A percentile compares a stretch with the other conserved stretches of the same genome.
Evolutionary conservation across 2,888 invertebrate species (phyloP).

Genomic region (Graphium colonna): DNA sequence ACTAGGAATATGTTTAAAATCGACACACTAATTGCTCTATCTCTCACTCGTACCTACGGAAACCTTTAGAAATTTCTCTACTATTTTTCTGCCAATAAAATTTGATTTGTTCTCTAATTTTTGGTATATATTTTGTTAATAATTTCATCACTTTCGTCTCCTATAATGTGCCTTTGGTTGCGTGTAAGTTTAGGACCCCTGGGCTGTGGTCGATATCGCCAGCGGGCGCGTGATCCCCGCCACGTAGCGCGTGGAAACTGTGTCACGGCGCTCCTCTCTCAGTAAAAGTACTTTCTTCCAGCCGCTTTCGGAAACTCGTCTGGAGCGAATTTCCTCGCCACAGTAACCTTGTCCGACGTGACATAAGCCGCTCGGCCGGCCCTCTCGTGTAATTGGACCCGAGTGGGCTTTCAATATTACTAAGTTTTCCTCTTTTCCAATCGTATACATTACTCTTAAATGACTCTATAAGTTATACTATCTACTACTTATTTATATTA

Average conservation of each 20-base stretch:
- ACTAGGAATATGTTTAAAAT: slow-evolving; percentile 22
- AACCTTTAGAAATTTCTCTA: too few species aligned
- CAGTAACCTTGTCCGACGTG: slow-evolving; percentile 69
- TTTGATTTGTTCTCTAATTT: too few species aligned
- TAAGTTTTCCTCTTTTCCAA: not conserved
- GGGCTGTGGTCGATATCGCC: slow-evolving; percentile 23
- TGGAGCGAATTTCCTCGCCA: slow-evolving; percentile 66
- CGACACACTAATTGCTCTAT: not conserved
- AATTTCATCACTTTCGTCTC: too few species aligned
- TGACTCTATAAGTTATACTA: too few species aligned
- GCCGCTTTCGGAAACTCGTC: slow-evolving; percentile 75
- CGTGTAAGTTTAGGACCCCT: slow-evolving; percentile 34
- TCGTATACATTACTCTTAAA: not conserved
- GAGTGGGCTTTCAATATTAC: not conserved
- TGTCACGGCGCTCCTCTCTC: slow-evolving; percentile 66
- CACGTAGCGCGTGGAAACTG: slow-evolving; percentile 66
- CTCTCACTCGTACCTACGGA: too few species aligned
- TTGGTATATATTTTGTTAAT: too few species aligned
- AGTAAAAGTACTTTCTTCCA: slow-evolving; percentile 79
- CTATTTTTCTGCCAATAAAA: too few species aligned
- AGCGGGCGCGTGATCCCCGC: slow-evolving; percentile 30
- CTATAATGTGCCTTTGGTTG: too few species aligned
- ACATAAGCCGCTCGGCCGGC: slow-evolving; percentile 62
- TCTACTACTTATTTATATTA: not conserved
- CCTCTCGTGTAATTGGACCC: slow-evolving; percentile 60